Conservation (phyloP, 2,888 invertebrate species). For the Pollenia griseotomentosa region DNA sequence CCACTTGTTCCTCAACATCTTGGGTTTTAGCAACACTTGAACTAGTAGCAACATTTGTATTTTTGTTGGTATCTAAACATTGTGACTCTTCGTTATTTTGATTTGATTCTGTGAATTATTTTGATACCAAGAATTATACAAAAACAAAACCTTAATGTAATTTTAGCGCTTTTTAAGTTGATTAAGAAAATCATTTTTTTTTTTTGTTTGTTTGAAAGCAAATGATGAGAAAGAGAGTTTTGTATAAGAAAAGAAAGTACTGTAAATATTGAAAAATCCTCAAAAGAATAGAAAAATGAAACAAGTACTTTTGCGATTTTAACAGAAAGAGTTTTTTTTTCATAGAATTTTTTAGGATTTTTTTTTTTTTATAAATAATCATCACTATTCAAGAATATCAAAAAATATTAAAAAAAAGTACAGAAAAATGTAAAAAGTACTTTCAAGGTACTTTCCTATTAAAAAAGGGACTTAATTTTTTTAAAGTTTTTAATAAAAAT, state of each 20-base stretch:
- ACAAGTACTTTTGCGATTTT: too few species aligned
- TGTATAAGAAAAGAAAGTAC: conserved; percentile 38
- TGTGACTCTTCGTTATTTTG: conserved; percentile 54
- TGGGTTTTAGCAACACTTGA: conserved; percentile 1
- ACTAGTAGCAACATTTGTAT: conserved; percentile 43
- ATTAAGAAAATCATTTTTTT: conserved; percentile 33
- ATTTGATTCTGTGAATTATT: conserved; percentile 64
- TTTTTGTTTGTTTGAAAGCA: conserved; percentile 32
- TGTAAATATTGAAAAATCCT: neutral
- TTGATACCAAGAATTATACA: conserved; percentile 64
- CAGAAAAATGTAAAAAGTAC: too few species aligned
- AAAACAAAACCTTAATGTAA: conserved; percentile 66
- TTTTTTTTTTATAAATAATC: too few species aligned
- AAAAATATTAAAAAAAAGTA: too few species aligned
- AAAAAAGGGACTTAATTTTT: too few species aligned
- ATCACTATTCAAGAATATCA: too few species aligned
- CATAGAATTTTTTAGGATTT: too few species aligned
- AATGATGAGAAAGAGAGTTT: conserved; percentile 18
- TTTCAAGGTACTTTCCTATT: too few species aligned
- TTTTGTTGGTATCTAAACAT: conserved; percentile 52
- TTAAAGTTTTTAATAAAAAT: too few species aligned
- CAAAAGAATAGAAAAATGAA: too few species aligned
- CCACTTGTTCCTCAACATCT: conserved; percentile 50
- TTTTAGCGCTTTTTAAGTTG: conserved; percentile 42
- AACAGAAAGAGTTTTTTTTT: too few species aligned